Conservation (phyloP, 2,888 invertebrate genomes). For the Atethmia centrago region DNA sequence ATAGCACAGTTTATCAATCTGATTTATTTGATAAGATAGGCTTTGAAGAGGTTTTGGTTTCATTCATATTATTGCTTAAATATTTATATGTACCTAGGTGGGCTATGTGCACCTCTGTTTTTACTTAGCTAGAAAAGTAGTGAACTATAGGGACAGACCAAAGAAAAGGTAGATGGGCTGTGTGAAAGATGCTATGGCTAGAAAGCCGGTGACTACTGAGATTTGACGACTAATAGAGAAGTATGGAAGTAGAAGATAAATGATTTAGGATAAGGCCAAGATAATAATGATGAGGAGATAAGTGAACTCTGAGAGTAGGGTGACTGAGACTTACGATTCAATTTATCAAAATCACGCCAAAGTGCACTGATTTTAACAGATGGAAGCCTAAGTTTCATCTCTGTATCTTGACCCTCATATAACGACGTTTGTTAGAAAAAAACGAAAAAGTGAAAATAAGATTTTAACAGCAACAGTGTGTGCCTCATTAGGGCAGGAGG, state of each 20-base stretch:
- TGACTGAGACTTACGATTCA: background rate
- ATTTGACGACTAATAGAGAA: background rate
- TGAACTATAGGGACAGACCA: background rate
- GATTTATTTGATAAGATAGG: slow-evolving; percentile 57
- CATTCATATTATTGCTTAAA: background rate
- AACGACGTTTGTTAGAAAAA: background rate
- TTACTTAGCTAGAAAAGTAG: background rate
- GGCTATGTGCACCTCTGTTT: background rate
- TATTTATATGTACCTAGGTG: background rate
- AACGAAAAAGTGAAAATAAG: background rate
- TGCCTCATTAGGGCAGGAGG: background rate
- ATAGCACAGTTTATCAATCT: slow-evolving; percentile 43
- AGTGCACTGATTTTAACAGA: background rate
- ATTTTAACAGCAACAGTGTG: background rate
- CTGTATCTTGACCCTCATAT: background rate
- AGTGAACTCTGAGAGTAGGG: background rate
- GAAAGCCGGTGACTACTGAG: background rate
- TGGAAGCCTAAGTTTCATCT: background rate
- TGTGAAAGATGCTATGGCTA: background rate
- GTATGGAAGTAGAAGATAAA: background rate
- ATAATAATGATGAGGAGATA: background rate
- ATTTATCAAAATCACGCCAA: background rate
- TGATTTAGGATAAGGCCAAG: background rate
- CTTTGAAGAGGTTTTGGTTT: slow-evolving; percentile 22
- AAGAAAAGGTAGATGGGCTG: background rate